Evolutionary conservation across 2,888 invertebrate species (phyloP).

Genomic region (Thecophora atra): DNA sequence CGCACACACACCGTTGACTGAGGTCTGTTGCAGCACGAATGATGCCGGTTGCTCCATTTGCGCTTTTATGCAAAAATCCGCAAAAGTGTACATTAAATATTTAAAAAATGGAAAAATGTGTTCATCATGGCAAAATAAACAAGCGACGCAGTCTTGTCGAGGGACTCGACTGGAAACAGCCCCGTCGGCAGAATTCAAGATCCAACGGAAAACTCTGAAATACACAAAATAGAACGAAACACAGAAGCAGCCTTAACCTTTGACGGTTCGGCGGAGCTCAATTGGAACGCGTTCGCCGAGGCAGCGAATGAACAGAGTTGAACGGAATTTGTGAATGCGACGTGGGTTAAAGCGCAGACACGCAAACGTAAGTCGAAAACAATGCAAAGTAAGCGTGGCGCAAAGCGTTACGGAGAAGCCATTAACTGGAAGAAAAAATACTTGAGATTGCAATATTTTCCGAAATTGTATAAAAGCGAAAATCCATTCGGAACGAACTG

Average conservation of each 20-base stretch:
- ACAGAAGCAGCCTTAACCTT: not conserved
- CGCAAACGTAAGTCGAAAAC: not conserved
- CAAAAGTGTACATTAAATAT: slow-evolving; percentile 22
- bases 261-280: not conserved
- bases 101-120: slow-evolving; percentile 23
- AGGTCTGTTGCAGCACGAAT: not conserved
- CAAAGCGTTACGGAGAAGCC: not conserved
- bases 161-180: no score
- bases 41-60: slow-evolving; percentile 33
- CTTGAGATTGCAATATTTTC: not conserved
- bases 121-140: not conserved
- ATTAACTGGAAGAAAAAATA: not conserved
- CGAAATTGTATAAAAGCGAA: slow-evolving; percentile 14
- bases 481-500: not conserved
- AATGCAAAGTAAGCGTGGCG: not conserved
- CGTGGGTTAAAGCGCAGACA: not conserved
- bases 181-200: not conserved
- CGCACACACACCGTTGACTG: not conserved
- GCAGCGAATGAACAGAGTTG: no score
- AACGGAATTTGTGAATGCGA: not conserved
- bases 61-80: slow-evolving; percentile 26
- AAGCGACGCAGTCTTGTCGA: not conserved
- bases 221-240: not conserved
- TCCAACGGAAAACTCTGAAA: not conserved
- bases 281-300: no score